Percentiles rank a stretch among this genome's conserved stretches.
Conservation (phyloP, 1,140 invertebrate genomes). For the Listronotus oregonensis region DNA sequence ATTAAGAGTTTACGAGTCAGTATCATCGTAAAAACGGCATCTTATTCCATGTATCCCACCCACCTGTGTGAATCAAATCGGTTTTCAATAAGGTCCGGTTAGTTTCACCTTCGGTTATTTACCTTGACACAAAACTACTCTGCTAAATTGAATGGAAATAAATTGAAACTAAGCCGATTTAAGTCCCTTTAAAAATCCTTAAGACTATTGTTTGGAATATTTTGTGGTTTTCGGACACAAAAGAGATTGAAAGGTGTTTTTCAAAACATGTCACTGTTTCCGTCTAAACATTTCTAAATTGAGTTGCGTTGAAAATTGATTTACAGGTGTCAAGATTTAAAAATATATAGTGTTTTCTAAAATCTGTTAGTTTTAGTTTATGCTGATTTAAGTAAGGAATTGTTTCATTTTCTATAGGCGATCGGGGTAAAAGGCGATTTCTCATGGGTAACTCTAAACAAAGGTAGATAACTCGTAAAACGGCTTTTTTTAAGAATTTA, state of each 20-base stretch:
- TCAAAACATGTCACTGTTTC: conserved; percentile 14
- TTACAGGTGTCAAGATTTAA: neutral
- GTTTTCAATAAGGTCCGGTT: conserved; percentile 6
- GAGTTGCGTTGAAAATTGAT: conserved; percentile 26
- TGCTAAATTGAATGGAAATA: conserved; percentile 19
- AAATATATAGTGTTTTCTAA: neutral
- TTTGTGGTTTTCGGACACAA: conserved; percentile 23
- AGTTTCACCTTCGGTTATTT: conserved; percentile 15
- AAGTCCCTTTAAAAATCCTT: conserved; percentile 3
- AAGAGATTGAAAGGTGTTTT: neutral
- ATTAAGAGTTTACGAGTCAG: no score
- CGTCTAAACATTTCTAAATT: conserved; percentile 14
- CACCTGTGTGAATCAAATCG: conserved; percentile 15
- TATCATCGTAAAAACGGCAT: no score
- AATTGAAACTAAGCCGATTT: conserved; percentile 17
- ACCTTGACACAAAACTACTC: conserved; percentile 18
- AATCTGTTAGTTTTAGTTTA: conserved; percentile 5
- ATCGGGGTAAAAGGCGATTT: no score
- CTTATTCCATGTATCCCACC: neutral
- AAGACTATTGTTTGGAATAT: conserved; percentile 14
- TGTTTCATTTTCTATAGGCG: no score
- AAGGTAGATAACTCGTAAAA: no score
- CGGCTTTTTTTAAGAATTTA: no score
- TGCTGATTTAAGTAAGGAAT: no score
- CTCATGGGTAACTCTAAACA: no score